These are phyloP conservation scores for Zoanthus gigantus DNA, from an alignment of 92 coral and sea anemone genomes.

Conservation along the genomic window DNA sequence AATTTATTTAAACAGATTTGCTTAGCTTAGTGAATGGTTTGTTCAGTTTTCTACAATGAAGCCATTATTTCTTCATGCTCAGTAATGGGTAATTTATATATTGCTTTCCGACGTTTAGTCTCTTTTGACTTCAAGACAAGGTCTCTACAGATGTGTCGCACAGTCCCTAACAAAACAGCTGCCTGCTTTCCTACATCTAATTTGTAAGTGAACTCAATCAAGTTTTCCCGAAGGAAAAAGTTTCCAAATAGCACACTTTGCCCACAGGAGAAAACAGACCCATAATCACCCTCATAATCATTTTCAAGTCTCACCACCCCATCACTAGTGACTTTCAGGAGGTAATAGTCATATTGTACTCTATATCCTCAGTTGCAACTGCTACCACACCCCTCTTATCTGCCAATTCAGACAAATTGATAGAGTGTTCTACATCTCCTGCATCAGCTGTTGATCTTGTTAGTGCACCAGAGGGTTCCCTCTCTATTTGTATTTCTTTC, in stretches of 20 bases:
- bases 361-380: not conserved
- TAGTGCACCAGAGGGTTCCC: not conserved
- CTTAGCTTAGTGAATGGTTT: constrained; percentile 20
- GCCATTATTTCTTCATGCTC: constrained; percentile 29
- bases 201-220: not conserved
- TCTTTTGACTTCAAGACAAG: constrained; percentile 1
- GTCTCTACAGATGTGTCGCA: constrained; percentile 2
- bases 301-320: not conserved
- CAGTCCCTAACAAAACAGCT: constrained; percentile 2
- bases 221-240: not conserved
- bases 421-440: not conserved
- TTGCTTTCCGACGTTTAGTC: not conserved
- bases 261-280: not conserved
- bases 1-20: not conserved
- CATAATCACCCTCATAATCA: not conserved
- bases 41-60: constrained; percentile 6
- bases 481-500: not conserved
- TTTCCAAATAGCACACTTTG: not conserved
- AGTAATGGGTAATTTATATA: constrained; percentile 2
- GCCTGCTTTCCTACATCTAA: not conserved
- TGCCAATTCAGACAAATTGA: not conserved
- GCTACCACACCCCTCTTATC: not conserved
- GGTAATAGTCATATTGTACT: not conserved
- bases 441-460: not conserved
- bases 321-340: not conserved